These are phyloP conservation scores for Triplophysa yarkandensis DNA, from an alignment of 2,797 vertebrate genomes.

Conservation along the genomic window DNA sequence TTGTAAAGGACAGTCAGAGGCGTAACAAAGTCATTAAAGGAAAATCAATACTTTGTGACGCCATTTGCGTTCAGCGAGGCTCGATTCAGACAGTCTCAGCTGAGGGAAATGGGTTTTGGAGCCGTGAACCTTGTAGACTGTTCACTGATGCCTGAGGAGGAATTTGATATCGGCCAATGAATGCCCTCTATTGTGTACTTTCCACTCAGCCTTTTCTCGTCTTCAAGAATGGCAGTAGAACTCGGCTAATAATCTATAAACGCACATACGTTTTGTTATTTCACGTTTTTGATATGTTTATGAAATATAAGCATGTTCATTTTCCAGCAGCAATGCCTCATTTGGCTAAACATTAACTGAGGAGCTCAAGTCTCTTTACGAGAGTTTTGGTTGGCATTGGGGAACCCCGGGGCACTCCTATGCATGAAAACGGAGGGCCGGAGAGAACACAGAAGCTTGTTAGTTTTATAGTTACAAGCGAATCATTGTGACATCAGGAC, in stretches of 20 bases:
- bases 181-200: constrained; percentile 24
- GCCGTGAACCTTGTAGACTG: background rate
- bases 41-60: constrained; percentile 54
- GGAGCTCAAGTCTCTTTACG: background rate
- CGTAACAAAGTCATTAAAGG: constrained; percentile 54
- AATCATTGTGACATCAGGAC: background rate
- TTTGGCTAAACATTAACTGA: background rate
- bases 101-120: constrained; percentile 41
- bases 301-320: background rate
- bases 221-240: background rate
- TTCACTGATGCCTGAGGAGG: constrained; percentile 9
- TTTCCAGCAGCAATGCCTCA: constrained; percentile 6
- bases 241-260: constrained; percentile 21
- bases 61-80: constrained; percentile 45
- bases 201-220: constrained; percentile 21
- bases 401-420: constrained; percentile 3
- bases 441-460: constrained; percentile 11
- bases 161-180: constrained; percentile 37
- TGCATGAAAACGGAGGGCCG: background rate
- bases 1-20: constrained; percentile 52
- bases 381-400: background rate
- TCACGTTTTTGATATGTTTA: background rate
- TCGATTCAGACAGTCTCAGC: constrained; percentile 29
- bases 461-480: constrained; percentile 20
- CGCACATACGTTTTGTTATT: background rate